Evolutionary conservation across 2,888 invertebrate genomes (phyloP), one percentile per base, ranked within the genome.

Genomic region (Oegoconia quadripuncta): DNA sequence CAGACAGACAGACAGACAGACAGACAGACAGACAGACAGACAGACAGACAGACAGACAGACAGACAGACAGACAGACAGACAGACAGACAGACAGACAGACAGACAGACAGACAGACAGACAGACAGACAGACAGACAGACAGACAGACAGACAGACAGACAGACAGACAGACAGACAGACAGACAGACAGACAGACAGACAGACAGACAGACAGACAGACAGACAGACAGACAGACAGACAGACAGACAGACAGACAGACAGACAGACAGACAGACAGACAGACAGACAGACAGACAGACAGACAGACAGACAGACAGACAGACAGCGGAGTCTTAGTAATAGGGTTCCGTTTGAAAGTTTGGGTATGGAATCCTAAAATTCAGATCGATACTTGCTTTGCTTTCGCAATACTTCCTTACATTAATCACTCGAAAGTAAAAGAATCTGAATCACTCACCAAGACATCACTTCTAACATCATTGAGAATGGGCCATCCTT

Each of bases 61-160:
- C 44, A 44, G 44, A 45, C 37, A 38, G 37, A 46, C 42, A 34
- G 42, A 45, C 39, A 46, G 40, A 47, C 39, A 46, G 44, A 47
- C 46, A 48, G 46, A 46, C 45, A 46, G 46, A 48, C 42, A 43
- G 40, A 44, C 39, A 43, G 37, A 45, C 41, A 50, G 41, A 41
- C 40, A 49, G 48, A 49, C 40, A 45, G 42, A 48, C 40, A 44
- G 42, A 46, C 40, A 48, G 42, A 48, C 40, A 48, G 42, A 44
- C 39, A 46, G 43, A 50, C 39, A 45, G 43, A 50, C 37, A 51
- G 49, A 48, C 41, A 44, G 43, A 48, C 46, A 42, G 42, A 42
- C 41, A 43, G 42, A 47, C 42, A 48, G 41, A 47, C 42, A 48
- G 41, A 47, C 42, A 43, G 41, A 47, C 39, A 48, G 38, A 47